These are phyloP conservation scores for Saturnia pavonia DNA, from an alignment of 2,888 invertebrate species.

Conservation along the genomic window DNA sequence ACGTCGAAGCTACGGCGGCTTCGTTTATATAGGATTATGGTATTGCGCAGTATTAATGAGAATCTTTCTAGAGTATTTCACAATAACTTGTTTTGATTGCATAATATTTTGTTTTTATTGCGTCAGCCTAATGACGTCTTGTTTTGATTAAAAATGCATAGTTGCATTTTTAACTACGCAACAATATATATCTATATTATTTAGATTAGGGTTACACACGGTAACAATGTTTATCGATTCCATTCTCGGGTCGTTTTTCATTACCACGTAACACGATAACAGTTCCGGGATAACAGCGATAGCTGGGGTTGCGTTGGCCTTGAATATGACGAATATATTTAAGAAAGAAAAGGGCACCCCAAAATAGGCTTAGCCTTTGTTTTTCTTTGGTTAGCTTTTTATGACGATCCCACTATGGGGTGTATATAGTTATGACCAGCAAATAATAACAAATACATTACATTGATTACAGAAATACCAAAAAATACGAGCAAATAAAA, in stretches of 20 bases:
- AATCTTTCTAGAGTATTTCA: no score
- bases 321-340: conserved; percentile 1
- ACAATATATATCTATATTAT: neutral
- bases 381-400: neutral
- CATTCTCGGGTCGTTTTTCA: conserved; percentile 15
- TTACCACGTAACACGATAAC: conserved; percentile 37
- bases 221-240: neutral
- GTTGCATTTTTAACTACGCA: no score
- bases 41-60: no score
- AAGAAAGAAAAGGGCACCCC: neutral
- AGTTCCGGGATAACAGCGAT: conserved; percentile 34
- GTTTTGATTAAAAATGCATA: no score
- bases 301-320: conserved; percentile 6
- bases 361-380: neutral
- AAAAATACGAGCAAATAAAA: neutral
- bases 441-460: no score
- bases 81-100: no score
- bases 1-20: no score
- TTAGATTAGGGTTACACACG: neutral
- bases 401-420: no score
- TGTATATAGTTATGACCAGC: no score
- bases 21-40: no score
- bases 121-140: no score
- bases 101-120: no score
- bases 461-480: neutral